A percentile compares a stretch with the other conserved stretches of the same genome.
These are phyloP conservation scores for Etheostoma cragini DNA, from an alignment of 2,113 vertebrate species.

Conservation along the genomic window DNA sequence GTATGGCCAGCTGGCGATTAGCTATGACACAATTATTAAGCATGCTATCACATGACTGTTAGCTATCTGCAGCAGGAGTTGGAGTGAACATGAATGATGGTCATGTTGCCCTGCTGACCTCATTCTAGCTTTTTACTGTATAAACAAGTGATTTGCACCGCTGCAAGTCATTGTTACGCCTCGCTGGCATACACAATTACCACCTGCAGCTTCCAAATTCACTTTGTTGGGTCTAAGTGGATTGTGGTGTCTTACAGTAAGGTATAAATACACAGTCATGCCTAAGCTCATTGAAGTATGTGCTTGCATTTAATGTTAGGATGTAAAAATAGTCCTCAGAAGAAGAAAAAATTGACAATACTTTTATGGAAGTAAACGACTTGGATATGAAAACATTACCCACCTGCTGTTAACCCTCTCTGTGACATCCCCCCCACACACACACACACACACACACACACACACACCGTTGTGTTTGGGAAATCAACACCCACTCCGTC, in stretches of 20 bases:
- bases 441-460: too few species aligned
- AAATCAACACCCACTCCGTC: conserved; percentile 39
- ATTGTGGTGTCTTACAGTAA: not conserved
- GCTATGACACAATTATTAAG: not conserved
- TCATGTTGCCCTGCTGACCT: conserved; percentile 2
- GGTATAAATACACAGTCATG: not conserved
- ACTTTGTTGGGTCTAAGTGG: not conserved
- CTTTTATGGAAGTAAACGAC: not conserved
- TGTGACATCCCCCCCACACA: not conserved
- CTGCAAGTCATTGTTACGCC: not conserved
- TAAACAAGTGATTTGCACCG: not conserved
- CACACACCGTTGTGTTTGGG: conserved; percentile 12
- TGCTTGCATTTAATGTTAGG: not conserved
- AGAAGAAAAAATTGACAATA: not conserved
- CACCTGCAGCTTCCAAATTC: not conserved
- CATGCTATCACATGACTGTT: not conserved
- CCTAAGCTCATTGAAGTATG: not conserved
- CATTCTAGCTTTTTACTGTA: not conserved
- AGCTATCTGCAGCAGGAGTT: not conserved
- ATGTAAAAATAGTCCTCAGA: not conserved
- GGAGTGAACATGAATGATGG: conserved; percentile 10
- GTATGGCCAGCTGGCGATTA: not conserved
- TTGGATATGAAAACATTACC: not conserved
- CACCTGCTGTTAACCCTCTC: conserved; percentile 8
- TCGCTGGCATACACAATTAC: not conserved